Evolutionary conservation across 2,888 invertebrate species (phyloP).

Genomic region (Eupithecia abbreviata): DNA sequence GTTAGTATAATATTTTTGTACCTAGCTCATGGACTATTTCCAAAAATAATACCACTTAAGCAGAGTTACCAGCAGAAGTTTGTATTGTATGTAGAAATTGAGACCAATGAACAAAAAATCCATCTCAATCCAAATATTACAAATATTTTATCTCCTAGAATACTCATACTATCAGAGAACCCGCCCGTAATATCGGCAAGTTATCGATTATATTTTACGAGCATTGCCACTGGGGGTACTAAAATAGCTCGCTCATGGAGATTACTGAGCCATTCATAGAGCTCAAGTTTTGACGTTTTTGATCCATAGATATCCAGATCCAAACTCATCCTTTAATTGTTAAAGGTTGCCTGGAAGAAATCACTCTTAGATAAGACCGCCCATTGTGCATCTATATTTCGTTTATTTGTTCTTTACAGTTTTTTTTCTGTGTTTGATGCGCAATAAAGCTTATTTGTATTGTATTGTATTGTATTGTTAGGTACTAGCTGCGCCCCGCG

Average conservation of each 20-base stretch:
- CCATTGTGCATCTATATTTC: no score
- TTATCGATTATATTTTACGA: constrained; percentile 1
- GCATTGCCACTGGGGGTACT: background rate
- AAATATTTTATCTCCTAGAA: background rate
- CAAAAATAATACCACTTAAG: background rate
- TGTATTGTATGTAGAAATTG: background rate
- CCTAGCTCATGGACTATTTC: background rate
- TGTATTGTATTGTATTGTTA: no score
- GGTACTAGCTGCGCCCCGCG: no score
- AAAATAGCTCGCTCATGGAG: constrained; percentile 1
- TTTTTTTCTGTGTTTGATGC: no score
- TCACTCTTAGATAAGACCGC: no score
- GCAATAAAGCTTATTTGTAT: no score
- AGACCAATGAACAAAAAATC: background rate
- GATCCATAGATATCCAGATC: background rate
- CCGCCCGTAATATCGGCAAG: background rate
- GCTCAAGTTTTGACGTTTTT: background rate
- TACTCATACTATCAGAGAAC: background rate
- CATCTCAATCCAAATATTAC: background rate
- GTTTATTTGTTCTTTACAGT: no score
- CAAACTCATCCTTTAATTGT: background rate
- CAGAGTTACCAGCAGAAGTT: background rate
- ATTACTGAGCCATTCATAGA: background rate
- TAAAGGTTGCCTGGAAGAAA: no score
- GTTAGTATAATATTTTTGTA: background rate